Conservation (phyloP, 2,797 vertebrate genomes). For the Aldrovandia affinis region DNA sequence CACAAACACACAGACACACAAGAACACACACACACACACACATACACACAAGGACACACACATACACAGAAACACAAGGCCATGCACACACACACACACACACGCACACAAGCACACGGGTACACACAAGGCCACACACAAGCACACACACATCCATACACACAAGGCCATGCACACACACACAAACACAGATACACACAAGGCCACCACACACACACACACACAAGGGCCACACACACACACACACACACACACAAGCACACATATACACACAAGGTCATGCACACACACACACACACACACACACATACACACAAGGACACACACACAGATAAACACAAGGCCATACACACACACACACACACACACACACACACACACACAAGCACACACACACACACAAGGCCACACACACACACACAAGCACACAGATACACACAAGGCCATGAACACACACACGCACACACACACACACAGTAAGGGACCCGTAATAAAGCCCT, state of each 20-base stretch:
- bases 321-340: neutral
- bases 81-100: neutral
- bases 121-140: neutral
- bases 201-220: neutral
- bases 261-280: neutral
- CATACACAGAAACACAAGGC: neutral
- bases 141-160: neutral
- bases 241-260: neutral
- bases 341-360: neutral
- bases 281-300: neutral
- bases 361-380: neutral
- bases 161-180: neutral
- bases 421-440: neutral
- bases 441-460: neutral
- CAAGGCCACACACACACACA: neutral
- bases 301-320: neutral
- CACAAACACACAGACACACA: neutral
- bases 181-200: neutral
- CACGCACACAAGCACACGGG: neutral
- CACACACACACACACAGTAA: conserved; percentile 14
- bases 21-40: neutral
- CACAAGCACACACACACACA: too few species aligned
- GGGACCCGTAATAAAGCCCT: conserved; percentile 4
- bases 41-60: neutral
- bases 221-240: neutral